A percentile compares a stretch with the other conserved stretches of the same genome.
phyloP scores from a whole-genome alignment of 2,113 vertebrate genomes.

The Neopipo cinnamomea region DNA sequence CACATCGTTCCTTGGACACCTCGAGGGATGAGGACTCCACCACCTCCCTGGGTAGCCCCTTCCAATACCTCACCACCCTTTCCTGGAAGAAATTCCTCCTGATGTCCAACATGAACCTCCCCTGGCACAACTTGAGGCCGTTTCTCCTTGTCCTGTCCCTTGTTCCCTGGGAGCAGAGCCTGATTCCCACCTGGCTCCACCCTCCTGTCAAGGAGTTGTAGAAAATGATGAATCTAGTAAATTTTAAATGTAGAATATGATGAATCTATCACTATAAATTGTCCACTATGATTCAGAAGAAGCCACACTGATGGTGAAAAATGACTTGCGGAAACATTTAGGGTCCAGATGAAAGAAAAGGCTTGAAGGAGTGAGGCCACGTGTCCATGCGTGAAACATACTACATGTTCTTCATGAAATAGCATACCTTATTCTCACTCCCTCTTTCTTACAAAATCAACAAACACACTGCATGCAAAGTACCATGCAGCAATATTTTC shows the following conservation, averaged over 20 bases:
- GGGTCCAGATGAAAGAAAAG: background rate
- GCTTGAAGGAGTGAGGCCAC: background rate
- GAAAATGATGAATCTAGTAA: background rate
- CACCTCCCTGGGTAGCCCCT: background rate
- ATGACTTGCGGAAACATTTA: background rate
- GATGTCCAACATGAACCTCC: rapidly evolving
- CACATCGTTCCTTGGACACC: background rate
- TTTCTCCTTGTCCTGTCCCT: background rate
- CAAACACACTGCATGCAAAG: background rate
- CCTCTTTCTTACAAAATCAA: background rate
- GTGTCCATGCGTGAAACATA: background rate
- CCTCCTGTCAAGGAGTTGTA: too few species aligned
- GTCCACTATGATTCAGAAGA: background rate
- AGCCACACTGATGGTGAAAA: background rate
- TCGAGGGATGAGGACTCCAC: background rate
- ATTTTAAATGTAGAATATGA: too few species aligned
- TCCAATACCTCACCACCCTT: background rate
- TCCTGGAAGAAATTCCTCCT: background rate
- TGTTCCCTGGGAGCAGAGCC: background rate
- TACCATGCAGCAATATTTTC: background rate
- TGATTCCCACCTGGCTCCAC: rapidly evolving
- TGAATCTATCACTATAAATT: background rate
- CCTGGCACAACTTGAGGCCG: rapidly evolving
- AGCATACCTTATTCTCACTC: background rate
- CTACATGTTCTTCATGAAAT: background rate